phyloP scores from a whole-genome alignment of 2,113 vertebrate genomes.

The Furnarius figulus region DNA sequence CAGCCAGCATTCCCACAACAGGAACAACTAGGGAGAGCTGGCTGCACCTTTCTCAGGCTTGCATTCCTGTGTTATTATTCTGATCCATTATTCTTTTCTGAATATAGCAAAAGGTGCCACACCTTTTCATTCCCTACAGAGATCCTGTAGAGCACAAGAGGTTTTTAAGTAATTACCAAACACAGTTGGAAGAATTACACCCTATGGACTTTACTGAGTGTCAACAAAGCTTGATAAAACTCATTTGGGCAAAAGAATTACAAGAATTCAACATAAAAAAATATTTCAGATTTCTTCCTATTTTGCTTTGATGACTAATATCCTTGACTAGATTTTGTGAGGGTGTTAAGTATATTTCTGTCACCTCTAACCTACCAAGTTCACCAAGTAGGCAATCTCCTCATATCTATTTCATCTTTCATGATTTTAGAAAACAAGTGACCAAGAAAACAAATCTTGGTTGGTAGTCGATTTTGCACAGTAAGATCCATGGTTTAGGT shows the following conservation, averaged over 20 bases:
- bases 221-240: not conserved
- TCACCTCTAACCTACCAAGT: not conserved
- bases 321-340: not conserved
- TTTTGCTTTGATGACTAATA: not conserved
- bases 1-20: not conserved
- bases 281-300: not conserved
- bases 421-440: not conserved
- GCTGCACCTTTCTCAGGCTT: conserved; percentile 5
- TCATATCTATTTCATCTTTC: not conserved
- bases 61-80: not conserved
- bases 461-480: not conserved
- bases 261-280: not conserved
- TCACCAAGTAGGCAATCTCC: not conserved
- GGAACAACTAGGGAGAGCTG: not conserved
- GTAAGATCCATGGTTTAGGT: not conserved
- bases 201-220: not conserved
- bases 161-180: not conserved
- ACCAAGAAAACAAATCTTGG: not conserved
- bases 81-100: not conserved
- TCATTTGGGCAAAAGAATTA: not conserved
- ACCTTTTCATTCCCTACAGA: not conserved
- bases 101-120: not conserved
- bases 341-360: not conserved
- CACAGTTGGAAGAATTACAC: not conserved
- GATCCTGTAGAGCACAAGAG: not conserved